Evolutionary conservation across 1,140 invertebrate genomes (phyloP), one percentile per base, ranked within the genome.

Genomic region (Trinorchestia longiramus): DNA sequence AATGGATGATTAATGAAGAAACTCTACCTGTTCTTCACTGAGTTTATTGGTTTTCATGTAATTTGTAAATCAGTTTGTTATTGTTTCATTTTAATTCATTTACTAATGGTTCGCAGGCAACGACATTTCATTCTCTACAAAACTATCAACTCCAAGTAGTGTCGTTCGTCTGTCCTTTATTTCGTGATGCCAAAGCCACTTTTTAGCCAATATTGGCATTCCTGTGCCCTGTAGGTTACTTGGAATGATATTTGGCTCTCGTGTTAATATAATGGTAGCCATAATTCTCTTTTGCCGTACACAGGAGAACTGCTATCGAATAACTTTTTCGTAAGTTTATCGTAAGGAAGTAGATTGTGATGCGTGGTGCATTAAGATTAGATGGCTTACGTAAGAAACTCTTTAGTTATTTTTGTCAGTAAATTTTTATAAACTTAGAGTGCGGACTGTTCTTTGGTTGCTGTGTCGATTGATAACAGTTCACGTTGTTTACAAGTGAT

Each of bases 171-270:
- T 91, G 19, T 43, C 43, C 36, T 11, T 94, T 47, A 94, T 94
- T 44, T 94, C 92, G 92, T 94, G 92, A 94, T 94, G 92, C 92
- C 92, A 94, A 94, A 94, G 92, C 44, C 43, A 45, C 44, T 94
- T 94, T 94, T 42, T 94, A 43, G 43, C 41, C 92, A 44, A 94
- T 94, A 43, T 94, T 94, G 92, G 92, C 44, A 43, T 94, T 47
- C 92, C 43, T 94, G 41, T 43, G 44, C 92, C 92, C 3, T 43
- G 92, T 43, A 44, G 44, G 44, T 94, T 44, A n/a, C 36, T 94
- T 43, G 44, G 92, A 45, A 47, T 87, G 87, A 77, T 90, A 90
- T 42, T 94, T 94, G 43, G 92, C 43, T 47, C 36, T 94, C 44
- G 40, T 94, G 36, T 43, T 94, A 45, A 47, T 45, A 40, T 94